Conservation (phyloP, 2,888 invertebrate genomes). For the Seira ritae region DNA sequence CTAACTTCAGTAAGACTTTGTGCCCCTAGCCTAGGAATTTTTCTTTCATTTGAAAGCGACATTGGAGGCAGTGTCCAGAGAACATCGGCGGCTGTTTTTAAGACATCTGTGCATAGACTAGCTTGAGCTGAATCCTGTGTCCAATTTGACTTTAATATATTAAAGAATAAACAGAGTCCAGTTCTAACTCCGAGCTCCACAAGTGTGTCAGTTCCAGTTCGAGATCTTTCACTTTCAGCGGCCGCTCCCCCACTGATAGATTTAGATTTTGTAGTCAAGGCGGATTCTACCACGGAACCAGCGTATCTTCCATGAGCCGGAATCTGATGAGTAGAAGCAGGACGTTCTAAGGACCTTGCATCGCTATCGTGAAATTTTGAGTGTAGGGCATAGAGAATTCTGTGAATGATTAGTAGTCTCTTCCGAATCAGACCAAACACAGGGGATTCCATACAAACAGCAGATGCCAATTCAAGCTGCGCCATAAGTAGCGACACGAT, state of each 20-base stretch:
- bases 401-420: slow-evolving; percentile 79
- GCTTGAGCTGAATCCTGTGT: slow-evolving; percentile 75
- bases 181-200: slow-evolving; percentile 81
- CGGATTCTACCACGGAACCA: not conserved
- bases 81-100: slow-evolving; percentile 79
- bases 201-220: slow-evolving; percentile 78
- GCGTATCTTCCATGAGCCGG: not conserved
- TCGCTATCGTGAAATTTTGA: slow-evolving; percentile 79
- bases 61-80: slow-evolving; percentile 79
- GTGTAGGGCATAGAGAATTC: slow-evolving; percentile 80
- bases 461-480: slow-evolving; percentile 79
- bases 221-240: slow-evolving; percentile 55
- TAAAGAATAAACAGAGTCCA: slow-evolving; percentile 80
- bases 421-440: slow-evolving; percentile 79
- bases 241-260: not conserved
- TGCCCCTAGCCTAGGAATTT: slow-evolving; percentile 78
- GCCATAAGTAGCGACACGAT: slow-evolving; percentile 78
- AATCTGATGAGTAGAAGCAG: not conserved
- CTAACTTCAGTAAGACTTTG: slow-evolving; percentile 79
- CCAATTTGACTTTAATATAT: slow-evolving; percentile 81
- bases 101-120: slow-evolving; percentile 79
- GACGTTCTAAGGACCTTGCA: slow-evolving; percentile 69
- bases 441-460: slow-evolving; percentile 79
- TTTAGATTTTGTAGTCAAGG: not conserved
- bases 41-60: slow-evolving; percentile 80